Evolutionary conservation across 2,113 vertebrate species (phyloP), one percentile per base, ranked within the genome.

Genomic region (Piprites chloris): DNA sequence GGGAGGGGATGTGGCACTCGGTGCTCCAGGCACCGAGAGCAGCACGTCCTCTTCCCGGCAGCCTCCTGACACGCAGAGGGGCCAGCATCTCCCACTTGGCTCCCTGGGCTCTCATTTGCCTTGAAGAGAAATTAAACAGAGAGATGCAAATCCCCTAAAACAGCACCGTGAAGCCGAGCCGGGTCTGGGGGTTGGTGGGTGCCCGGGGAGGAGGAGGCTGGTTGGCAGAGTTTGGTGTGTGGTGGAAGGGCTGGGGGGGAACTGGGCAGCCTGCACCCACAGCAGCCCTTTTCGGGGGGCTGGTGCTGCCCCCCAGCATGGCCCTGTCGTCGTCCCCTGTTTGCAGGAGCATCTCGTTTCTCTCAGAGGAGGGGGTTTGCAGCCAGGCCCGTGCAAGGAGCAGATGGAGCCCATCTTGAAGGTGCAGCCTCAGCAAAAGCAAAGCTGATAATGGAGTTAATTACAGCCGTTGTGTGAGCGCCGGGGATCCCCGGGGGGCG

Each of bases 391-490:
- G 0, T 32, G 58, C 63, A 24, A 42, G 76, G 93, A 97, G 93
- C 96, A 97, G 96, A 96, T 91, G 93, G 94, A 87, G 86, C 92
- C 92, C 89, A 75, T 96, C 95, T 76, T 86, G 95, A 95, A 92
- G 42, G 30, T 95, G 97, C 97, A 72, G 61, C 49, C 96, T 98
- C 97, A 98, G 98, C 97, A 96, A 96, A 97, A 90, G 85, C 95
- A 89, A 95, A 97, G 95, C 95, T 96, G 96, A 93, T 97, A 92
- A 97, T 93, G 74, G 94, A 98, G 97, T 97, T 97, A 96, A 97
- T 98, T 97, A 97, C 87, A 80, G 91, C 4, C 2, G 41, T 37
- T 93, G 22, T 65, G 87, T 18, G 91, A 79, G 83, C 58, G 8
- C 91, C 23, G 88, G 89, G 88, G 78, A 85, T 78, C 87, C 93